phyloP scores from a whole-genome alignment of 2,797 vertebrate species.

The Eulemur mongoz region DNA sequence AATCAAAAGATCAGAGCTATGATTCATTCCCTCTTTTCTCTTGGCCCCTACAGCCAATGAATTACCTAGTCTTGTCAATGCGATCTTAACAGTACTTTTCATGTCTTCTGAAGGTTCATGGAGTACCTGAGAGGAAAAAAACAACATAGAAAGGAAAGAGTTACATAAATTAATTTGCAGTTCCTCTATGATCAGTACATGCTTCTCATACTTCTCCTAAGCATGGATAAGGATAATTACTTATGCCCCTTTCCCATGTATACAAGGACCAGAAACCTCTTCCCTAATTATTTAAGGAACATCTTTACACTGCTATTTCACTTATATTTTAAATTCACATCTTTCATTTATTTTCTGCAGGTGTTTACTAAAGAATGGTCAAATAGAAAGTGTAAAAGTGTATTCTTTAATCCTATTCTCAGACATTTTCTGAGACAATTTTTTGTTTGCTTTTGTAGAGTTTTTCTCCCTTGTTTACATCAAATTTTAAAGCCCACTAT shows the following conservation, averaged over 20 bases:
- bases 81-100: background rate
- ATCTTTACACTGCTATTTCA: background rate
- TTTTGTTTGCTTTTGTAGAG: background rate
- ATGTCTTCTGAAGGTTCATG: background rate
- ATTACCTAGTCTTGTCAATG: background rate
- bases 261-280: background rate
- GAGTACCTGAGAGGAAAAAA: background rate
- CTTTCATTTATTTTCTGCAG: conserved; percentile 37
- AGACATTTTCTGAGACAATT: background rate
- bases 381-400: background rate
- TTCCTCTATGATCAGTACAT: background rate
- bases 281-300: background rate
- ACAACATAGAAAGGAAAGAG: background rate
- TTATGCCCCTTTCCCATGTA: background rate
- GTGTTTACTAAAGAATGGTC: background rate
- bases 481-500: conserved; percentile 29
- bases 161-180: background rate
- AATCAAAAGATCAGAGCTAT: background rate
- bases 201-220: background rate
- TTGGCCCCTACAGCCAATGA: background rate
- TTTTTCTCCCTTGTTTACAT: background rate
- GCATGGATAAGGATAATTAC: background rate
- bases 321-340: conserved; percentile 54
- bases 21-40: background rate
- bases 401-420: conserved; percentile 31